Percentiles rank a stretch among this genome's conserved stretches.
Conservation (phyloP, 2,797 vertebrate species). For the Eulemur mongoz region DNA sequence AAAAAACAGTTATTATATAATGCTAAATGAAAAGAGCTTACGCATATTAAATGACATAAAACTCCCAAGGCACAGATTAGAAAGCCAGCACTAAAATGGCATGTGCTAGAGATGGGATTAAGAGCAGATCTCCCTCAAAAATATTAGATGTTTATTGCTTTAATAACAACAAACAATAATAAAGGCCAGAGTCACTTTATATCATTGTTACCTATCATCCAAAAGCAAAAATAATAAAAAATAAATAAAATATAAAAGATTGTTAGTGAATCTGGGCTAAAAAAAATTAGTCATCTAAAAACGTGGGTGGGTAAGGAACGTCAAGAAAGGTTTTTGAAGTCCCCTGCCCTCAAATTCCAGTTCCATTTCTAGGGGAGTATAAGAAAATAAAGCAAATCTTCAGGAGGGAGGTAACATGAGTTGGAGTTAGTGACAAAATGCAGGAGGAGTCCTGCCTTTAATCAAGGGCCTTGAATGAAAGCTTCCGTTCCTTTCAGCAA, state of each 20-base stretch:
- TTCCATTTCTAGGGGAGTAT: neutral
- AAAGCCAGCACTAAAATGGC: neutral
- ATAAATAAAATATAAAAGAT: neutral
- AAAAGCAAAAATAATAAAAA: neutral
- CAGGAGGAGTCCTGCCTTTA: neutral
- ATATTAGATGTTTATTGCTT: neutral
- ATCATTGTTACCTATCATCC: neutral
- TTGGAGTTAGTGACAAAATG: neutral
- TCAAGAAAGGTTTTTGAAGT: neutral
- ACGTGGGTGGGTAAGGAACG: neutral
- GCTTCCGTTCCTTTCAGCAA: neutral
- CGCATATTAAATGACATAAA: neutral
- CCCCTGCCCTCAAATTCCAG: neutral
- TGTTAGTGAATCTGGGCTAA: neutral
- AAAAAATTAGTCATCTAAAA: conserved; percentile 5
- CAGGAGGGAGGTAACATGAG: neutral
- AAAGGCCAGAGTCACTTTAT: neutral
- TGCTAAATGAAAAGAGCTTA: neutral
- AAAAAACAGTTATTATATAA: neutral
- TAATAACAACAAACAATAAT: neutral
- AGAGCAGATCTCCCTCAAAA: neutral
- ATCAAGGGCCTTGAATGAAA: neutral
- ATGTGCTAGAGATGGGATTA: neutral
- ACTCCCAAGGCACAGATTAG: neutral
- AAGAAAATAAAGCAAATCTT: neutral